phyloP scores from a whole-genome alignment of 2,113 vertebrate genomes.

The Centropristis striata region DNA sequence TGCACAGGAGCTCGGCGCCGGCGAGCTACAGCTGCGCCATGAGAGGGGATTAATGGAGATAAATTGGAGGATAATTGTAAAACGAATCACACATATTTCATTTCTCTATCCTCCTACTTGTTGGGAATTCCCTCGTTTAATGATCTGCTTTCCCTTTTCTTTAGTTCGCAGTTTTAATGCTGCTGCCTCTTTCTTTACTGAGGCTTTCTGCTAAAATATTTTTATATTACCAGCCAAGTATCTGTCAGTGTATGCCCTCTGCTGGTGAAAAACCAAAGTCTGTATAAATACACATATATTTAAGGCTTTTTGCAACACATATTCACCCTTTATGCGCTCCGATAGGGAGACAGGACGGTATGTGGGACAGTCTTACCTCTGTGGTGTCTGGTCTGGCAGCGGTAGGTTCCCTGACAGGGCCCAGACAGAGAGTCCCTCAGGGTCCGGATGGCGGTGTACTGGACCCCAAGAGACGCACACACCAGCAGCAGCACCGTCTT shows the following conservation, averaged over 20 bases:
- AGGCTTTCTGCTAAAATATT: not conserved
- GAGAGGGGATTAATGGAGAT: conserved; percentile 73
- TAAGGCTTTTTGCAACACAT: conserved; percentile 30
- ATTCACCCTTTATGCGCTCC: not conserved
- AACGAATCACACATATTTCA: conserved; percentile 74
- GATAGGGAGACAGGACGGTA: not conserved
- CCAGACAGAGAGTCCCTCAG: conserved; percentile 81
- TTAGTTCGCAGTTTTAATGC: conserved; percentile 23
- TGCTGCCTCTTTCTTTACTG: not conserved
- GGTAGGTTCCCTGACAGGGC: conserved; percentile 77
- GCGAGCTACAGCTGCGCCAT: conserved; percentile 61
- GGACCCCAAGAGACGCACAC: conserved; percentile 85
- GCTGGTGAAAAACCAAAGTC: not conserved
- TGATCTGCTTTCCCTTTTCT: conserved; percentile 21
- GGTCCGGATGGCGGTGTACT: conserved; percentile 87
- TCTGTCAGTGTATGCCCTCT: not conserved
- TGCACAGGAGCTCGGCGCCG: conserved; percentile 37
- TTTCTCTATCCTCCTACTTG: conserved; percentile 51
- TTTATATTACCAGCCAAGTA: not conserved
- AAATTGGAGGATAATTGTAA: conserved; percentile 78
- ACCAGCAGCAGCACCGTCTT: conserved; percentile 87
- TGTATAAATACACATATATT: not conserved
- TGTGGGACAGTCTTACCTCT: conserved; percentile 76
- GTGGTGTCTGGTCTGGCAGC: conserved; percentile 74
- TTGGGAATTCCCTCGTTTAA: conserved; percentile 65